Base-by-base conservation (phyloP, 2,113 vertebrate genomes). In the Poeciliopsis prolifica region DNA sequence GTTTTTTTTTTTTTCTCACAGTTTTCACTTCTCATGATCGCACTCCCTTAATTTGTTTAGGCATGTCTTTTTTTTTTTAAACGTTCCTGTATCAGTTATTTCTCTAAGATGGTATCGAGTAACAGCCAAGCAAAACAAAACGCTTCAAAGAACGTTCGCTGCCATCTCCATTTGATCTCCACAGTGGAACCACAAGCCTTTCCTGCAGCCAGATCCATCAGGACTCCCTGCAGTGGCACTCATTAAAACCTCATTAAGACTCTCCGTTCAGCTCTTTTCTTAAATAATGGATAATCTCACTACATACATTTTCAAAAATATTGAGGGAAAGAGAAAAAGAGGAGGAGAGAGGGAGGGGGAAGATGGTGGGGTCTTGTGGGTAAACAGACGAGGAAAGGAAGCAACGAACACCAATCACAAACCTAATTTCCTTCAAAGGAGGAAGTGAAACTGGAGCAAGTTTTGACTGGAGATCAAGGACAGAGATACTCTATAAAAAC, bases 361-460 rank as follows among this genome's bases (percentile, higher is more conserved):
- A 58, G 60, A 14, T 66, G 17, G 65, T 29, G 15, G 65, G 78
- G 82, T 75, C 81, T 86, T 89, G 87, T 70, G 86, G 86, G 81
- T 85, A 87, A 90, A 88, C 81, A 72, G 78, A 75, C 75, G 17
- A 28, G 70, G 72, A 80, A 74, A 74, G 77, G 74, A 35, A 75
- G 64, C 80, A 84, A 75, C 77, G 84, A 84, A 86, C 80, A 82
- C 72, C 84, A 68, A 69, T 78, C 85, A 77, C 65, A 78, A 63
- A 76, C 70, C 75, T 44, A 60, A 42, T 74, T 92, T 87, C 82
- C 81, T 86, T 71, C 71, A 19, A 44, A 70, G 58, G 69, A 87
- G 88, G 89, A 90, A 88, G 79, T 62, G 84, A 85, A 91, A 92
- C 75, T 86, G 75, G 88, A 89, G 78, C 88, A 78, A 54, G 75